Conservation (phyloP, 2,113 vertebrate genomes). For the Pachyramphus minor region DNA sequence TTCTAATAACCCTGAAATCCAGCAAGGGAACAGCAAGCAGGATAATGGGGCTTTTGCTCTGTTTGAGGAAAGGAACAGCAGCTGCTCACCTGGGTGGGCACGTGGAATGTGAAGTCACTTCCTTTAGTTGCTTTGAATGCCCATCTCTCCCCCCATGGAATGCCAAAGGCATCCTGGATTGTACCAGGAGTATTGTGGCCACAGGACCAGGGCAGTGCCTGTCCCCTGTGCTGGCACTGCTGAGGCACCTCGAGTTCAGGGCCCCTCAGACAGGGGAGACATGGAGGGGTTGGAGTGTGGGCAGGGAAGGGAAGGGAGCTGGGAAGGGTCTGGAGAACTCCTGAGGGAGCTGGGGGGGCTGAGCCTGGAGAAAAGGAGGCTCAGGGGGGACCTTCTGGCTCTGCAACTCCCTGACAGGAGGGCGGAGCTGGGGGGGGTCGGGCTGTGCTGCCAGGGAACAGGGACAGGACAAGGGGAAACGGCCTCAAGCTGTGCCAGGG, state of each 20-base stretch:
- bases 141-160: not conserved
- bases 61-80: not conserved
- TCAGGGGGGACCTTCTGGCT: not conserved
- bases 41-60: not conserved
- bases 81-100: not conserved
- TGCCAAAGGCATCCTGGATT: not conserved
- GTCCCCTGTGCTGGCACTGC: not conserved
- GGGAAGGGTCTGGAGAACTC: not conserved
- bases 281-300: not conserved
- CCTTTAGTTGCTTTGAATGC: not conserved
- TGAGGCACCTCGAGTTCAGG: not conserved
- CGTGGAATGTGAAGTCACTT: not conserved
- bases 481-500: not conserved
- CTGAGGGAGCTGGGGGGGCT: not conserved
- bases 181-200: no score
- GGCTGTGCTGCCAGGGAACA: not conserved
- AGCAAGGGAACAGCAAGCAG: not conserved
- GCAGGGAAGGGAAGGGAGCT: not conserved
- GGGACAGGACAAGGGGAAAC: no score
- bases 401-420: not conserved
- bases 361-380: not conserved
- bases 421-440: not conserved
- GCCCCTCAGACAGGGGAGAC: not conserved
- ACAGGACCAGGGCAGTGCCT: not conserved
- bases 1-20: not conserved